A percentile compares a stretch with the other conserved stretches of the same genome.
These are phyloP conservation scores for Lissocephala sabroskyi DNA, from an alignment of 2,888 invertebrate genomes.

Conservation along the genomic window DNA sequence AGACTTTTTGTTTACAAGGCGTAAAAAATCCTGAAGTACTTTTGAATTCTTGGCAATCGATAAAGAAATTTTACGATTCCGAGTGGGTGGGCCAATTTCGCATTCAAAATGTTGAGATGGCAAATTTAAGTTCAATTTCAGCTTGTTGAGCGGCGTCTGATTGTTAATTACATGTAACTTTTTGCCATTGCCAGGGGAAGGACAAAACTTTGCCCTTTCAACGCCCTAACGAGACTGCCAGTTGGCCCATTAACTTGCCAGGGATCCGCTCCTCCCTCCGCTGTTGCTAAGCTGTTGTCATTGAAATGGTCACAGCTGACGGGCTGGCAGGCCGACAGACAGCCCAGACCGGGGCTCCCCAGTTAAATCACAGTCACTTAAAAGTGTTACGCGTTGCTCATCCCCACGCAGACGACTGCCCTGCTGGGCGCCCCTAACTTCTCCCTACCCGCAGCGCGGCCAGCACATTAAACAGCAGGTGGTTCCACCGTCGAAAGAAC, in stretches of 20 bases:
- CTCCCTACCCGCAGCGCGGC: background rate
- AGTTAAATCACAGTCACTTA: constrained; percentile 58
- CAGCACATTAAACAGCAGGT: constrained; percentile 57
- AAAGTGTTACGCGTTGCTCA: constrained; percentile 42
- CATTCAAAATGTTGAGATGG: too few relatives aligned
- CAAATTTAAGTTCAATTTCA: too few relatives aligned
- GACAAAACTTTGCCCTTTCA: constrained; percentile 36
- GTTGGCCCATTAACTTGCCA: constrained; percentile 55
- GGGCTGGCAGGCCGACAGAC: constrained; percentile 44
- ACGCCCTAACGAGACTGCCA: constrained; percentile 22
- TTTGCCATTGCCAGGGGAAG: constrained; percentile 40
- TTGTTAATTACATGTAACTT: constrained; percentile 59
- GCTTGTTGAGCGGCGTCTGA: too few relatives aligned
- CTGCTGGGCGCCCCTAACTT: background rate
- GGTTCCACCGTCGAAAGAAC: constrained; percentile 31
- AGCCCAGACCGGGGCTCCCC: background rate
- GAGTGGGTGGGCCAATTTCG: too few relatives aligned
- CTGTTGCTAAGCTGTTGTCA: constrained; percentile 56
- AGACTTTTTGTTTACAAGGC: constrained; percentile 30
- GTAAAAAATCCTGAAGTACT: constrained; percentile 2
- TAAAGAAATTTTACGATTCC: constrained; percentile 57
- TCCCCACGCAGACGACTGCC: too few relatives aligned
- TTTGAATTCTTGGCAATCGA: constrained; percentile 38
- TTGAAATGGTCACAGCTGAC: constrained; percentile 61
- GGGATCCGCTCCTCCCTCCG: constrained; percentile 29